Percentiles rank a stretch among this genome's conserved stretches.
Conservation (phyloP, 2,888 invertebrate species). For the Lordiphosa andalusiaca region DNA sequence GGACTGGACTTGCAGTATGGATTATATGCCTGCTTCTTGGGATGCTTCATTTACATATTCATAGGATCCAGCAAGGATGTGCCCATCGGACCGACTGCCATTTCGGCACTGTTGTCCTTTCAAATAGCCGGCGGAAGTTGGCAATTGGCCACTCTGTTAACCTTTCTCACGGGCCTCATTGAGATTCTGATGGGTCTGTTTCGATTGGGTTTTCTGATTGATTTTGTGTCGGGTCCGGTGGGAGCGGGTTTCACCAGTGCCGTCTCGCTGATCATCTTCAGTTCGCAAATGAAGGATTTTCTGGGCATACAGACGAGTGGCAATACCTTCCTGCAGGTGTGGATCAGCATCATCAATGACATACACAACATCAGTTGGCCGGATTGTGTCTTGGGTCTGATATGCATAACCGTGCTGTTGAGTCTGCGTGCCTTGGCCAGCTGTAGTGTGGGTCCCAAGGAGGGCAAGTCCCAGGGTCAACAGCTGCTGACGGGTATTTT, state of each 20-base stretch:
- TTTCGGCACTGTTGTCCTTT: conserved; percentile 92
- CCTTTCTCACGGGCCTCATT: conserved; percentile 88
- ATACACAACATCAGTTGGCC: conserved; percentile 85
- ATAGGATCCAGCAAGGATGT: conserved; percentile 95
- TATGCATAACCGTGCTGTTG: conserved; percentile 88
- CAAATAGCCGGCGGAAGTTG: conserved; percentile 86
- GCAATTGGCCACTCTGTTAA: conserved; percentile 87
- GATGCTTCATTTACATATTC: conserved; percentile 93
- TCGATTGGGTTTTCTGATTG: conserved; percentile 92
- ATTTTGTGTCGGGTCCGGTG: conserved; percentile 94
- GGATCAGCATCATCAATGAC: conserved; percentile 87
- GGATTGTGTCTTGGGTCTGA: conserved; percentile 88
- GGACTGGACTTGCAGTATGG: conserved; percentile 92
- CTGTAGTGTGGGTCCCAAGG: conserved; percentile 83
- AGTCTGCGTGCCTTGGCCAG: conserved; percentile 88
- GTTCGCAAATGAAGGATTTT: conserved; percentile 92
- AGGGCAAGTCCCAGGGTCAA: conserved; percentile 82
- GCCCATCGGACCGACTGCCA: conserved; percentile 95
- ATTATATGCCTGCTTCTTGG: conserved; percentile 94
- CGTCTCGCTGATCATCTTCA: conserved; percentile 92
- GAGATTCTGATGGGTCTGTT: conserved; percentile 90
- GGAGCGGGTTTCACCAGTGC: conserved; percentile 95
- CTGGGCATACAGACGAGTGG: conserved; percentile 88
- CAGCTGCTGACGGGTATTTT: conserved; percentile 84
- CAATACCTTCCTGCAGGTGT: conserved; percentile 89